Conservation (phyloP, 2,113 vertebrate species). For the Dicerorhinus sumatrensis region DNA sequence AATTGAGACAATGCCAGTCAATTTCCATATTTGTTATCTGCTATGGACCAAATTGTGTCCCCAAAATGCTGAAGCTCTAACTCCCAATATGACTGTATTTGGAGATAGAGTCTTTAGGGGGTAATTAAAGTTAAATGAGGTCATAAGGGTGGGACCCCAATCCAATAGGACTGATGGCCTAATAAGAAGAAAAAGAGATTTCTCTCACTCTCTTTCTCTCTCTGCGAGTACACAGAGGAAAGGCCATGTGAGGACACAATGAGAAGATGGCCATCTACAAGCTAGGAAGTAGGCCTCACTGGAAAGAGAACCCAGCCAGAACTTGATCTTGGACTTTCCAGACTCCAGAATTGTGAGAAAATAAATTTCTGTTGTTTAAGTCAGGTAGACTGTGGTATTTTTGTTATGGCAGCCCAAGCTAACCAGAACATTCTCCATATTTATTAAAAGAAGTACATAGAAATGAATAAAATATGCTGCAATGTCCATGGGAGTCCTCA, state of each 20-base stretch:
- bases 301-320: not conserved
- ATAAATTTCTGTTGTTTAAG: constrained; percentile 23
- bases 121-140: not conserved
- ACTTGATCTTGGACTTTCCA: not conserved
- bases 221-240: not conserved
- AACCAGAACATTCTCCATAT: not conserved
- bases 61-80: not conserved
- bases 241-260: not conserved
- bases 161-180: not conserved
- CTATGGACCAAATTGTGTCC: not conserved
- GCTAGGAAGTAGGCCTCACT: not conserved
- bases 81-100: not conserved
- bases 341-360: not conserved
- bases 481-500: not conserved
- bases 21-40: constrained; percentile 8
- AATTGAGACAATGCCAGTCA: not conserved
- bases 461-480: constrained; percentile 29
- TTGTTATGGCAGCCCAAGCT: not conserved
- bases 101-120: not conserved
- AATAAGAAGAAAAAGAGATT: not conserved
- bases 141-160: not conserved
- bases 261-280: not conserved
- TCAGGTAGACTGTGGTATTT: not conserved
- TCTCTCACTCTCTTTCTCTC: not conserved
- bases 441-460: constrained; percentile 25